Base-by-base conservation (phyloP, 2,888 invertebrate genomes). In the Troides oblongomaculatus region DNA sequence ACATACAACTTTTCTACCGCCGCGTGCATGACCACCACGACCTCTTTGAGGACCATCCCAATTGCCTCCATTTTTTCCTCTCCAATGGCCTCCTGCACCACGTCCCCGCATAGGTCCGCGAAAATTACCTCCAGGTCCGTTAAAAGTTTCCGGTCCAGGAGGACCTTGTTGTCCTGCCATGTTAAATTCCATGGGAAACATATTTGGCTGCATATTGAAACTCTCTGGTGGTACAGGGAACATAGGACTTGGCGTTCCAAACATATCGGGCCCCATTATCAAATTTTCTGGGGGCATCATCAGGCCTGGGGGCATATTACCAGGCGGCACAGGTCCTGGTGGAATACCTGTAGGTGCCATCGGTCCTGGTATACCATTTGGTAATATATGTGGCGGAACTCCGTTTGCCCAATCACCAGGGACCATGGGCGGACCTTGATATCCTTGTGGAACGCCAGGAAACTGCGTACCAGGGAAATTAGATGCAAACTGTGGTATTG, bases 1-100 rank as follows among this genome's bases (percentile, higher is more conserved):
- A 83, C 97, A 97, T 18, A 95, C 89, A 64, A 94, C 88, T 79
- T 92, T 94, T 57, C 93, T 93, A 58, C 83, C 93, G 72, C 94
- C 93, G 70, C 94, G 93, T 18, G 92, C 85, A 57, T 93, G 89
- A 21, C 92, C 91, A 58, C 93, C 86, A n/a, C 79, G 75, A 14
- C 93, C 93, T 78, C 93, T 86, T 71, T 79, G 88, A 17, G 87
- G 84, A 14, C 92, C 89, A 58, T 93, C 93, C 85, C 93, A 93
- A 75, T 87, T 93, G 14, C 90, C 85, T 67, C 85, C 78, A 43
- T 85, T 87, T 76, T 93, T 93, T 18, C 93, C 93, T 69, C 93
- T 89, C 90, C 93, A 92, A 76, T 92, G 91, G 59, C 92, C 91
- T 62, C 88, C 87, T 21, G 86, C 84, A 17, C 90, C 93, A 83